Conservation (phyloP, 2,113 vertebrate species). For the Apteryx owenii region DNA sequence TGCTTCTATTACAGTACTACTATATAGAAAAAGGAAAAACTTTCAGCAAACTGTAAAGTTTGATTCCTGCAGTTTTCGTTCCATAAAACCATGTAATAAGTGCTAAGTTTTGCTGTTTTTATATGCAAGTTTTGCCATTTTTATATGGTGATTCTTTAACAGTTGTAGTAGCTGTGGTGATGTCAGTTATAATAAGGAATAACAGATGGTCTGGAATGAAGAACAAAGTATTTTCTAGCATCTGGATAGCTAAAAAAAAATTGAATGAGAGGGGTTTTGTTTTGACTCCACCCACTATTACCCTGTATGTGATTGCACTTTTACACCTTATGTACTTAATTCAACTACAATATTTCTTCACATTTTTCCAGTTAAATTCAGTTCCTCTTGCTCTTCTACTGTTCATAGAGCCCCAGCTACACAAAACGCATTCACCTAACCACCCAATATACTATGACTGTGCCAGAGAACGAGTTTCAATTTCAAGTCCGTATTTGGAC, state of each 20-base stretch:
- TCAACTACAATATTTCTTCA: neutral
- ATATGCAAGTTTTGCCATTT: slow-evolving; percentile 46
- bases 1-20: slow-evolving; percentile 6
- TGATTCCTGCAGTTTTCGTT: slow-evolving; percentile 56
- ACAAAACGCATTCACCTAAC: neutral
- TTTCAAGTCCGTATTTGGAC: neutral
- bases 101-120: slow-evolving; percentile 40
- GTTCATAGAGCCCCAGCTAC: neutral
- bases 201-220: slow-evolving; percentile 50
- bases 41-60: slow-evolving; percentile 59
- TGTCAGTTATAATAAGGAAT: slow-evolving; percentile 44
- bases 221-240: slow-evolving; percentile 58
- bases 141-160: slow-evolving; percentile 41
- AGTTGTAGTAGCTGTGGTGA: slow-evolving; percentile 42
- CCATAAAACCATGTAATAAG: slow-evolving; percentile 38
- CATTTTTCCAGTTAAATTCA: neutral
- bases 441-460: neutral
- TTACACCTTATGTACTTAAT: neutral
- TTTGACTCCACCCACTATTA: neutral
- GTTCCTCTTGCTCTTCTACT: neutral
- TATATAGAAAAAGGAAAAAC: slow-evolving; percentile 12
- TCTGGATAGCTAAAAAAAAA: slow-evolving; percentile 9
- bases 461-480: neutral
- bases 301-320: neutral
- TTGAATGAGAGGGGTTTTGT: neutral